A percentile compares a stretch with the other conserved stretches of the same genome.
Evolutionary conservation across 1,140 invertebrate genomes (phyloP).

Genomic region (Drosophila ambigua): DNA sequence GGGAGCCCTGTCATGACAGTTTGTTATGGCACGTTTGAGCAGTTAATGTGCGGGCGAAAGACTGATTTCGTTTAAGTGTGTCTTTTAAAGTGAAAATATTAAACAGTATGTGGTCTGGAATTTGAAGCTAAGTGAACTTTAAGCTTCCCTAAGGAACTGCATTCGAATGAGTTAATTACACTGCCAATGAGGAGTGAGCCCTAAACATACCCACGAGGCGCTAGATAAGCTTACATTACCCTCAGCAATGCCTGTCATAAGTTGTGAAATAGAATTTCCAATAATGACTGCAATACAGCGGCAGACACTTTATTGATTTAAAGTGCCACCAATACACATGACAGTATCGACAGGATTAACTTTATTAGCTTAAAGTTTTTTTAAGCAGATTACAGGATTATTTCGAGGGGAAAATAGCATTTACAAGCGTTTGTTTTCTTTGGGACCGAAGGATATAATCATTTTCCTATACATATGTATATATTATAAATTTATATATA

Average conservation of each 20-base stretch:
- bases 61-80: background rate
- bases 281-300: too few species aligned
- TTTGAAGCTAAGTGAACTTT: background rate
- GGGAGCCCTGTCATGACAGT: conserved; percentile 9
- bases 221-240: too few species aligned
- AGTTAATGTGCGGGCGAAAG: conserved; percentile 22
- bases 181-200: conserved; percentile 24
- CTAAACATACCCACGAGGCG: background rate
- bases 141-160: too few species aligned
- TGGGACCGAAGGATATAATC: conserved; percentile 1
- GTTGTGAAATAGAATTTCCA: too few species aligned
- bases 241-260: too few species aligned
- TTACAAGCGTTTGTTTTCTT: conserved; percentile 38
- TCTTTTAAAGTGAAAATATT: too few species aligned
- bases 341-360: conserved; percentile 33
- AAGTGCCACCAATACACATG: conserved; percentile 6
- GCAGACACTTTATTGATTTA: conserved; percentile 66
- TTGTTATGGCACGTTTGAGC: conserved; percentile 26
- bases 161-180: conserved; percentile 26
- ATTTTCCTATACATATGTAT: background rate
- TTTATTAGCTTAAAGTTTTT: conserved; percentile 19
- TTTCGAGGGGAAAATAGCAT: conserved; percentile 39
- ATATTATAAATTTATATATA: background rate
- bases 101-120: too few species aligned
- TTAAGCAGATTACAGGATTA: conserved; percentile 2